Conservation (phyloP, 92 coral and sea anemone species). For the Pocillopora meandrina region DNA sequence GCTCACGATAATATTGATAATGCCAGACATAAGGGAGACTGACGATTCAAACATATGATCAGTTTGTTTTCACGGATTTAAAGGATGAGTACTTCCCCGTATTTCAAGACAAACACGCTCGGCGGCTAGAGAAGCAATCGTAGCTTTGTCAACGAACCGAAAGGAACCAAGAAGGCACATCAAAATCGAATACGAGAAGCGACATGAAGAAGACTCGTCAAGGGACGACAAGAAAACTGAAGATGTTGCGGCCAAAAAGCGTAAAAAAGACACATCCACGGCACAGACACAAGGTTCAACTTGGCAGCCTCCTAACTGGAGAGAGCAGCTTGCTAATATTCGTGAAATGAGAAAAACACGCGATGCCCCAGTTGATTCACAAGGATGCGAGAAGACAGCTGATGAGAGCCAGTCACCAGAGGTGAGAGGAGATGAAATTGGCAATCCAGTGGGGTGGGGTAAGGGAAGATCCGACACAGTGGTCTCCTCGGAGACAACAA, state of each 20-base stretch:
- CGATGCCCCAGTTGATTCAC: slow-evolving; percentile 89
- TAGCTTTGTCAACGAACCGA: slow-evolving; percentile 31
- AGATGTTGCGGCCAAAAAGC: slow-evolving; percentile 37
- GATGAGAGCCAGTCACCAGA: slow-evolving; percentile 74
- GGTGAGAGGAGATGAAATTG: slow-evolving; percentile 36
- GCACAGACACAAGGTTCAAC: not conserved
- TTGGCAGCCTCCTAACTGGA: slow-evolving; percentile 63
- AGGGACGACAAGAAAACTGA: not conserved
- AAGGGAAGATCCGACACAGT: no score
- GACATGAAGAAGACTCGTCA: slow-evolving; percentile 1
- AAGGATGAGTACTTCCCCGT: slow-evolving; percentile 71
- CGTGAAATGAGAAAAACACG: slow-evolving; percentile 84
- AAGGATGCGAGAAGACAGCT: slow-evolving; percentile 95
- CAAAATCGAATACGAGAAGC: slow-evolving; percentile 77
- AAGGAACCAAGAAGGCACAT: slow-evolving; percentile 67
- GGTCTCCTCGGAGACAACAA: no score
- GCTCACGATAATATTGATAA: not conserved
- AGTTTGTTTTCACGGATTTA: not conserved
- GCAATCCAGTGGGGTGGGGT: not conserved
- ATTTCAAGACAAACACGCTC: slow-evolving; percentile 74
- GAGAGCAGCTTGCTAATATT: slow-evolving; percentile 80
- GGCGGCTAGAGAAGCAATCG: slow-evolving; percentile 51
- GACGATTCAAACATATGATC: slow-evolving; percentile 11
- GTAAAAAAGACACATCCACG: slow-evolving; percentile 40
- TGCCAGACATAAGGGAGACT: slow-evolving; percentile 13